Evolutionary conservation across 2,113 vertebrate species (phyloP).

Genomic region (Anarhynchus alexandrinus): DNA sequence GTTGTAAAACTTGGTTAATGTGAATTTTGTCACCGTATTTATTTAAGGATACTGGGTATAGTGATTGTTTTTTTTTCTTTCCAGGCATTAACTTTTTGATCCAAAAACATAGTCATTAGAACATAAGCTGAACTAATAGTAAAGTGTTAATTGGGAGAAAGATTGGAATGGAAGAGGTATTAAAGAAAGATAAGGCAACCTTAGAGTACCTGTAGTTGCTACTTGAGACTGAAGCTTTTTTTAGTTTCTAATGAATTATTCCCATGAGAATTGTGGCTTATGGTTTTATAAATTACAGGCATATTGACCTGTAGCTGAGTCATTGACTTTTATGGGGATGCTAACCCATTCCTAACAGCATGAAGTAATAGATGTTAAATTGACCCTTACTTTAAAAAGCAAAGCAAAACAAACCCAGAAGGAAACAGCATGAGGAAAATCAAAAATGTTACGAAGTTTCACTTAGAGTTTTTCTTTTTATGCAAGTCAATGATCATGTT

Average conservation of each 20-base stretch:
- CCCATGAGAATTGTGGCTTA: not conserved
- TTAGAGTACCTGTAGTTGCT: not conserved
- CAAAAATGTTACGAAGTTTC: not conserved
- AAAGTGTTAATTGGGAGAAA: not conserved
- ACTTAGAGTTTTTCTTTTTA: not conserved
- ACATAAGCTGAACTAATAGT: not conserved
- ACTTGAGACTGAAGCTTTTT: not conserved
- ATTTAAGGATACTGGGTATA: too few relatives aligned
- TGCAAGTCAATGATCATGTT: not conserved
- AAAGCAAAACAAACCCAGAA: not conserved
- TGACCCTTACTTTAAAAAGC: not conserved
- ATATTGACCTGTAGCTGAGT: not conserved
- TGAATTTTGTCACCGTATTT: not conserved
- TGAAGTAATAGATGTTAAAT: not conserved
- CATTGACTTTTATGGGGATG: not conserved
- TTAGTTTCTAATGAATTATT: not conserved
- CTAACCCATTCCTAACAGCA: not conserved
- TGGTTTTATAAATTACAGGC: not conserved
- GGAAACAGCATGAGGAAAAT: not conserved
- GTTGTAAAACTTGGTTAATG: not conserved
- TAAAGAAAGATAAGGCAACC: not conserved
- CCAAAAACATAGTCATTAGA: not conserved
- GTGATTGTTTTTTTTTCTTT: not conserved
- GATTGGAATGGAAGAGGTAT: not conserved
- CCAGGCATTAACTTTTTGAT: not conserved